These are phyloP conservation scores for Apostichopus japonicus DNA, from an alignment of 35 echinoderm and acorn worm genomes.

Conservation along the genomic window DNA sequence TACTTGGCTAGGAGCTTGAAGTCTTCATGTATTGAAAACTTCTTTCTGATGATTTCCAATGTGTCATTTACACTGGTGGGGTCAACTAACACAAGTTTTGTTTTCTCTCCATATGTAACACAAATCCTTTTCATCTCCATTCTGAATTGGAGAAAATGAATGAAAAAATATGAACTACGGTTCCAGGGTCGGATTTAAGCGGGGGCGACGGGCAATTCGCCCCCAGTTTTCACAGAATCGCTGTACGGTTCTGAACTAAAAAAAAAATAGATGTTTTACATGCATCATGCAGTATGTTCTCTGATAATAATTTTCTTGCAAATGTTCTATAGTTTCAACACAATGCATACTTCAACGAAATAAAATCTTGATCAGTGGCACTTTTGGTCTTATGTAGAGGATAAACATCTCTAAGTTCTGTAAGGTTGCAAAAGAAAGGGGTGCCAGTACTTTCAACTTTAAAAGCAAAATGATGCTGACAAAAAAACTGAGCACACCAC, in stretches of 20 bases:
- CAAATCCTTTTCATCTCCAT: conserved; percentile 16
- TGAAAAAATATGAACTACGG: neutral
- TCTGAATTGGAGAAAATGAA: neutral
- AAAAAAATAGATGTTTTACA: neutral
- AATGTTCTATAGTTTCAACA: neutral
- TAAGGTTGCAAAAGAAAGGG: conserved; percentile 4
- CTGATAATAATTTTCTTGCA: no score
- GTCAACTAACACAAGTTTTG: neutral
- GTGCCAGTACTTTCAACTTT: conserved; percentile 3
- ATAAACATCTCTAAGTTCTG: neutral
- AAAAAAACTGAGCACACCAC: neutral
- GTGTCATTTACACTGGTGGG: neutral
- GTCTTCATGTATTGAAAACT: neutral
- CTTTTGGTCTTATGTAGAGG: neutral
- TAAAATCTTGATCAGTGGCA: neutral
- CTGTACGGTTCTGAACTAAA: neutral
- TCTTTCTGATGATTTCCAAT: neutral
- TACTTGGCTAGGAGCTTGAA: conserved; percentile 1
- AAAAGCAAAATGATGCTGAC: neutral
- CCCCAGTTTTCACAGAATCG: no score
- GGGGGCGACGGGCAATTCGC: no score
- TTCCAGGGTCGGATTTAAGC: no score
- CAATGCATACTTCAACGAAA: neutral
- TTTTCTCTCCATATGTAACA: conserved; percentile 28
- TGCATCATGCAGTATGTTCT: neutral